Conservation (phyloP, 2,113 vertebrate species). For the Poecilia latipinna region DNA sequence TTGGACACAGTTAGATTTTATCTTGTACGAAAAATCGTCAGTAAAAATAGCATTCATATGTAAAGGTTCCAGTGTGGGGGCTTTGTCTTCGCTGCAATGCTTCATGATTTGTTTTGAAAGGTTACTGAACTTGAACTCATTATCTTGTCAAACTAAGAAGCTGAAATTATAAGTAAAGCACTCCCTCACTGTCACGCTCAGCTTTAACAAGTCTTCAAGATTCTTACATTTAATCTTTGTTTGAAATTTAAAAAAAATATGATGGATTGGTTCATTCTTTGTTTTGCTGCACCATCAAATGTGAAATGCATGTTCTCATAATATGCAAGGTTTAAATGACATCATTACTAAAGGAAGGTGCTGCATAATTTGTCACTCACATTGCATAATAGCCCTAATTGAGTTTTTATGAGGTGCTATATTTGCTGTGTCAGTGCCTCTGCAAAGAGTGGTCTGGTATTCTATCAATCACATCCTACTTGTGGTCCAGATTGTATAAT, state of each 20-base stretch:
- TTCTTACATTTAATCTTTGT: slow-evolving; percentile 2
- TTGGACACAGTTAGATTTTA: slow-evolving; percentile 29
- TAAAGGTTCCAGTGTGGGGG: slow-evolving; percentile 12
- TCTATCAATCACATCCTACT: not conserved
- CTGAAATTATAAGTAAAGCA: not conserved
- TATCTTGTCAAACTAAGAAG: slow-evolving; percentile 12
- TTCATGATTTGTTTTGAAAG: slow-evolving; percentile 7
- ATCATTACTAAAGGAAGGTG: slow-evolving; percentile 31
- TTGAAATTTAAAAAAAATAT: slow-evolving; percentile 17
- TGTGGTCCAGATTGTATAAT: not conserved
- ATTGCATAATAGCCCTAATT: slow-evolving; percentile 46
- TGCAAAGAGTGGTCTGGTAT: not conserved
- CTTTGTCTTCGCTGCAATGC: not conserved
- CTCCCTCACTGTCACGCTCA: not conserved
- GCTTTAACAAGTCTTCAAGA: not conserved
- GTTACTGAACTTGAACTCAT: not conserved
- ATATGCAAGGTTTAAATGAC: slow-evolving; percentile 27
- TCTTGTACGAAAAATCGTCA: slow-evolving; percentile 10
- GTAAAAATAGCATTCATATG: slow-evolving; percentile 28
- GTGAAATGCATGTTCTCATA: slow-evolving; percentile 38
- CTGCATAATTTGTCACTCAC: slow-evolving; percentile 48
- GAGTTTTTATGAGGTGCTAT: slow-evolving; percentile 27
- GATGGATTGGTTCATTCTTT: slow-evolving; percentile 15
- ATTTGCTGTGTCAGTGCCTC: slow-evolving; percentile 11
- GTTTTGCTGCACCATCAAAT: slow-evolving; percentile 24